Evolutionary conservation across 2,797 vertebrate genomes (phyloP).

Genomic region (Falco rusticolus): DNA sequence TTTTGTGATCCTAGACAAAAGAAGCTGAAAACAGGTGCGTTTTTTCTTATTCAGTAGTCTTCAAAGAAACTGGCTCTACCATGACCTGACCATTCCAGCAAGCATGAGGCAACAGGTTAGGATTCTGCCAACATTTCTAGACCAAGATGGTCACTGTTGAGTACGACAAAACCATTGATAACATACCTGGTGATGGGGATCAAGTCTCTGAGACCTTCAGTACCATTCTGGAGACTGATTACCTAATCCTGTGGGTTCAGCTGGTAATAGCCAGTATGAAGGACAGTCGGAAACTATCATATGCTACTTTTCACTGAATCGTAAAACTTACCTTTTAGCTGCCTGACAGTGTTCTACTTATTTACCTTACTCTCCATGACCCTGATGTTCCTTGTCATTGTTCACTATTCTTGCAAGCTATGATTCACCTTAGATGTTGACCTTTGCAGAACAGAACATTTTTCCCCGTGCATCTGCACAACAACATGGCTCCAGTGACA

Average conservation of each 20-base stretch:
- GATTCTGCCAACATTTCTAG: not conserved
- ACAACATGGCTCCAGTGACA: not conserved
- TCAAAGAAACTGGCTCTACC: not conserved
- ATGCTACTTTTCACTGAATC: not conserved
- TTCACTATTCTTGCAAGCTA: not conserved
- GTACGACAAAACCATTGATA: accelerated
- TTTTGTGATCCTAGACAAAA: not conserved
- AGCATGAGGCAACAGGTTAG: not conserved
- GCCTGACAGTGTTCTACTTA: not conserved
- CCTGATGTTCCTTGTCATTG: not conserved
- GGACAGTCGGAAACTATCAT: not conserved
- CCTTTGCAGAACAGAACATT: not conserved
- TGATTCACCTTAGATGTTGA: not conserved
- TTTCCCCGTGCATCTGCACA: not conserved
- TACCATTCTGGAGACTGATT: not conserved
- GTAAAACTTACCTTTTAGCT: not conserved
- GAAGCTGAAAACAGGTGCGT: not conserved
- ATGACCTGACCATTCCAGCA: not conserved
- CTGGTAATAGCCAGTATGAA: not conserved
- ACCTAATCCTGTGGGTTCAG: not conserved
- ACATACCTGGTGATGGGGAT: not conserved
- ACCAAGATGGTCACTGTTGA: not conserved
- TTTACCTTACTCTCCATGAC: not conserved
- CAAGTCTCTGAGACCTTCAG: not conserved
- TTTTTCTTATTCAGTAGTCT: not conserved